Base-by-base conservation (phyloP, 2,113 vertebrate genomes). In the Eurypyga helias region DNA sequence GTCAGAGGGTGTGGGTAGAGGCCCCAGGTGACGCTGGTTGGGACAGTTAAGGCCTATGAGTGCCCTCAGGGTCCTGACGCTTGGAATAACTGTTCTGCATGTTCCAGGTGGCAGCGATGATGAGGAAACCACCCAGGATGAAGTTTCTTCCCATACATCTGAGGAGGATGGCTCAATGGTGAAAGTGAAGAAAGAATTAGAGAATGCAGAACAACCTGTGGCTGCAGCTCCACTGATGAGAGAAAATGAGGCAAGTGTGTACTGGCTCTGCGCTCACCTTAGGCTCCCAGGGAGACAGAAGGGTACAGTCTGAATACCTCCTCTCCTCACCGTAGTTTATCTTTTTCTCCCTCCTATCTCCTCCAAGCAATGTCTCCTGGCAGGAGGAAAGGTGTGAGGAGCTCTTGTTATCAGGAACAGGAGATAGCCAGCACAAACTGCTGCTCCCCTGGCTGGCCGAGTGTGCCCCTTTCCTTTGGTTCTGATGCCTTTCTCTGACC, bases 111-210 rank as follows among this genome's bases (percentile, higher is more conserved):
- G 98, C 94, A 98, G 98, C 8, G 98, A 98, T 66, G 98, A 98
- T 18, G 98, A 98, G 84, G 98, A 98, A 84, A 98, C 98, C 38
- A 98, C 98, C n/a, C 98, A 98, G 89, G 98, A 98, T 94, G 98
- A 98, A 97, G 97, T 97, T 78, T 98, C 98, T 92, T 98, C 98
- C 61, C 98, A 98, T 60, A 98, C 98, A 2, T 98, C 98, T 6
- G 98, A 98, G 92, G 98, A 98, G 89, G 98, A 98, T 77, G 97
- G 97, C 52, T 96, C 97, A 54, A 45, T 91, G 85, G 95, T 97
- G 84, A 98, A 98, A 87, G 97, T 98, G 93, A 98, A 98, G 80
- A 98, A 97, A 61, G 98, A 98, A 52, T 82, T 97, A 78, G 98
- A 97, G 86, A 97, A 94, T 55, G 62, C 93, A 79, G 97, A 98